A percentile compares a stretch with the other conserved stretches of the same genome.
Conservation (phyloP, 1,140 invertebrate species). For the Aphaenogaster rudis region DNA sequence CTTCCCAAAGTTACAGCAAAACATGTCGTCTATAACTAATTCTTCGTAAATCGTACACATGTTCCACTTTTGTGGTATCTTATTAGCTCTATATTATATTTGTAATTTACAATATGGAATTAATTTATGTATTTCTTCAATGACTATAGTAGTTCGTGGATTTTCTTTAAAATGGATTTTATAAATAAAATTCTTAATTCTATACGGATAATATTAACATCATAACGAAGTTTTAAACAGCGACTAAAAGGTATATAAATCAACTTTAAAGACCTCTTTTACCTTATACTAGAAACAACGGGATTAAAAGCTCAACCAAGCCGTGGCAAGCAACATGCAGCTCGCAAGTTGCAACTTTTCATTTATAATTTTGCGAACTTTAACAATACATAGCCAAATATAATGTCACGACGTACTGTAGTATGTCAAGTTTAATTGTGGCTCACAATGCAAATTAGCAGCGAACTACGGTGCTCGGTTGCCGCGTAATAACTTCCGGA, state of each 20-base stretch:
- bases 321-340: not conserved
- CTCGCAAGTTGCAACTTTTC: constrained; percentile 29
- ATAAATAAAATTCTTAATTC: constrained; percentile 4
- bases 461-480: constrained; percentile 40
- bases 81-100: not conserved
- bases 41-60: constrained; percentile 1
- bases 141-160: not conserved
- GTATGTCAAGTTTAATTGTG: constrained; percentile 57
- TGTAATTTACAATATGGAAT: not conserved
- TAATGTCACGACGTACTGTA: constrained; percentile 10
- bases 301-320: constrained; percentile 24
- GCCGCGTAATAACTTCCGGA: constrained; percentile 63
- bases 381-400: constrained; percentile 18
- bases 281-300: not conserved
- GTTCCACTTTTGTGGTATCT: not conserved
- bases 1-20: not conserved
- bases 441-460: constrained; percentile 68
- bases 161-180: not conserved
- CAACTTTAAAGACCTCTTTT: constrained; percentile 22
- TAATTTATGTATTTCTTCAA: not conserved
- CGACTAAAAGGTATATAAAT: constrained; percentile 26
- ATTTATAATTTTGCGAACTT: constrained; percentile 32
- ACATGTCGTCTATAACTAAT: not conserved
- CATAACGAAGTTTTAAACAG: constrained; percentile 3
- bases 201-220: not conserved